Base-by-base conservation (phyloP, 2,888 invertebrate genomes). In the Agelastica alni region DNA sequence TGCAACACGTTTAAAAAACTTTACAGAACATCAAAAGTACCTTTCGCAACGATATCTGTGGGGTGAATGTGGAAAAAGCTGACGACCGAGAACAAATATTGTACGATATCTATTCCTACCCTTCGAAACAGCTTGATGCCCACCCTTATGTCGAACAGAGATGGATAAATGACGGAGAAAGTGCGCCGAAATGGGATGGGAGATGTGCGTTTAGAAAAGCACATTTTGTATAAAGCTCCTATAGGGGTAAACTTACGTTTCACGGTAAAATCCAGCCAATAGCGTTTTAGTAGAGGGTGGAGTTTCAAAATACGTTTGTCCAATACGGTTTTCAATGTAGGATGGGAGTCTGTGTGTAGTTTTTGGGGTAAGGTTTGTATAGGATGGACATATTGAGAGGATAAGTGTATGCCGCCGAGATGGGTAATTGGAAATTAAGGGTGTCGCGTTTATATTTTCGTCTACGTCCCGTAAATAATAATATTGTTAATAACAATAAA, bases 261-360 rank as follows among this genome's bases (percentile, higher is more conserved):
- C 68, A 70, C 74, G 74, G 75, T 71, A 70, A 70, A 70, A 71
- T 66, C 75, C 70, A 73, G 73, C 78, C 78, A 78, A 78, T 78
- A 64, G 74, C 69, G 70, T 69, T 71, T 68, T 67, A 68, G 70
- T 65, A 62, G 55, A 51, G 68, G 78, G 77, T 73, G 78, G 70
- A 65, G 77, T 66, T 63, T 62, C 56, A 62, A 74, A 78, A 78
- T 78, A 78, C 77, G 77, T 65, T 76, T 66, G 58, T 65, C 78
- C 78, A 78, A 78, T 78, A 78, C 77, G 77, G 76, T 78, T 77
- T 77, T 75, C 75, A 75, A 73, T 77, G 77, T 77, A 39, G 34
- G 34, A 30, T 41, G 39, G 43, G 46, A 43, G 52, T 52, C 31
- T 13, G 42, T 9, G 42, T 36, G 28, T 26, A 47, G 44, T 36